Conservation (phyloP, 2,113 vertebrate genomes). For the Gnathonemus longibarbis region DNA sequence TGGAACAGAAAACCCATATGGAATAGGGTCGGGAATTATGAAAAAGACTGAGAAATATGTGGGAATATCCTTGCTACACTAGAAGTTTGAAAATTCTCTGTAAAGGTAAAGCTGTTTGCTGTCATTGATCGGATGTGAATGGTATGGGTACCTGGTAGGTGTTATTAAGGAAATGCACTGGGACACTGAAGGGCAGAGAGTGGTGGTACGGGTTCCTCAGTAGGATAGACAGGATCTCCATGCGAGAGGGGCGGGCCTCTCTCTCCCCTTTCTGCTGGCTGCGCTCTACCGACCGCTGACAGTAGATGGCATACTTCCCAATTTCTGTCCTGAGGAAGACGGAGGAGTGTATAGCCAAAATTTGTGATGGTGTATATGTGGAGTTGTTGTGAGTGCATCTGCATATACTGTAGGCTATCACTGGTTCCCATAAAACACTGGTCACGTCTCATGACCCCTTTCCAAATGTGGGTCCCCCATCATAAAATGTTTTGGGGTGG, state of each 20-base stretch:
- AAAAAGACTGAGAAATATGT: neutral
- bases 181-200: slow-evolving; percentile 90
- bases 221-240: slow-evolving; percentile 95
- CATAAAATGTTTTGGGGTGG: neutral
- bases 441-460: neutral
- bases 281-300: slow-evolving; percentile 87
- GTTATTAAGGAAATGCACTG: slow-evolving; percentile 94
- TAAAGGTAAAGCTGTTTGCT: neutral
- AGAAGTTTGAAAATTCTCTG: neutral
- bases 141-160: slow-evolving; percentile 79
- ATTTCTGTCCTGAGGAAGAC: slow-evolving; percentile 75
- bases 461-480: neutral
- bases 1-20: neutral
- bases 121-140: neutral
- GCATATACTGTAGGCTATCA: neutral
- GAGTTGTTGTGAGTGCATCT: neutral
- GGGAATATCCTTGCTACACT: neutral
- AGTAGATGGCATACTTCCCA: slow-evolving; percentile 95
- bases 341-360: neutral
- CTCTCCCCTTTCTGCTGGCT: slow-evolving; percentile 87
- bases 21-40: neutral
- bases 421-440: neutral
- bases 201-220: slow-evolving; percentile 95
- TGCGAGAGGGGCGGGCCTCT: slow-evolving; percentile 83
- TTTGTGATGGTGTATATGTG: neutral